These are phyloP conservation scores for Chamaetylas fuelleborni DNA, from an alignment of 2,113 vertebrate genomes.

Conservation along the genomic window DNA sequence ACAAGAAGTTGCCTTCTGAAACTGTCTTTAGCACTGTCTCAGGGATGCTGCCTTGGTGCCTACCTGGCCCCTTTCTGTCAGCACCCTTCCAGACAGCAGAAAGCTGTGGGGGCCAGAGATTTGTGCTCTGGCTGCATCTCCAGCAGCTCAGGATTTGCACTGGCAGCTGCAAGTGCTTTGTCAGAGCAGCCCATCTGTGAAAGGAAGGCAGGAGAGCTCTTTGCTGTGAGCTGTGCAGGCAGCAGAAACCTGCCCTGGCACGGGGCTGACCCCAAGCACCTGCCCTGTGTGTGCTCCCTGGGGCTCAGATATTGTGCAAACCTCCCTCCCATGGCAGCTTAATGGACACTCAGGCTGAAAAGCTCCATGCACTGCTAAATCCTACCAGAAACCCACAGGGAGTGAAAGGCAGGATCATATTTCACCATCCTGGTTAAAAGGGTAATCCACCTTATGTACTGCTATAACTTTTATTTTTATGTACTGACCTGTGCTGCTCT, in stretches of 20 bases:
- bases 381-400: not conserved
- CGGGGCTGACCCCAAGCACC: not conserved
- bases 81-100: not conserved
- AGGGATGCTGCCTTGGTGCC: not conserved
- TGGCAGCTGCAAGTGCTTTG: not conserved
- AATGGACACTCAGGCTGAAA: not conserved
- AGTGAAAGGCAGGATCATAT: slow-evolving; percentile 1
- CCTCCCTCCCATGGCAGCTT: not conserved
- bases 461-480: slow-evolving; percentile 55
- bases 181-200: not conserved
- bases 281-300: not conserved
- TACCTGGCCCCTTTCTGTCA: not conserved
- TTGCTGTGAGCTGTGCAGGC: not conserved
- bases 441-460: not conserved
- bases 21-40: not conserved
- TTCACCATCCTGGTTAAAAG: slow-evolving; percentile 31
- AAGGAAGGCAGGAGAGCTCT: not conserved
- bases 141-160: not conserved
- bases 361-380: not conserved
- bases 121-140: not conserved
- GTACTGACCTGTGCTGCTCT: slow-evolving; percentile 21
- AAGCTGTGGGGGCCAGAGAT: not conserved
- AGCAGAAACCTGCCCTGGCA: not conserved
- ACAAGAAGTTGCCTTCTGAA: no score
- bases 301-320: not conserved